Base-by-base conservation (phyloP, 2,888 invertebrate species). In the Sarcophaga rosellei region DNA sequence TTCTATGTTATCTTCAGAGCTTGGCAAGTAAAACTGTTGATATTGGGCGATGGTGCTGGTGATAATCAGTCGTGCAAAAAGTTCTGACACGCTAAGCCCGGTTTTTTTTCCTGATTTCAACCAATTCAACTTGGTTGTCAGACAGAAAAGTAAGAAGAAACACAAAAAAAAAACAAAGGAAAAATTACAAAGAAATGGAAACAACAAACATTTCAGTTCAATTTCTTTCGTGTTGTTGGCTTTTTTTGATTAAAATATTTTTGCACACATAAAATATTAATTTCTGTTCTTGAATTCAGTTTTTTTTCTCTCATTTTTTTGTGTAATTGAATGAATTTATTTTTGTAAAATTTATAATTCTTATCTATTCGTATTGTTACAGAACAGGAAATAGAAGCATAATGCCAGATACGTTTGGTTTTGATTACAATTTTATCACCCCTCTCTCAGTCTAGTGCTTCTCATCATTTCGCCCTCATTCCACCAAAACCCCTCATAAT, bases 11-110 rank as follows among this genome's bases (percentile, higher is more conserved):
- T 15, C 12, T 53, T 53, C 17, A 63, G 68, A 62, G 44, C 61
- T 35, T 81, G 44, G 23, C 53, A 75, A 61, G 69, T 70, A 21
- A 72, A 65, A 85, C 68, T 78, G 81, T 59, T 76, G 81, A 21
- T 65, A 61, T 21, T 77, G 80, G 80, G 62, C 76, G 69, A 62
- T 85, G 78, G 79, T 88, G 85, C 84, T 87, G 88, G 86, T 80
- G 86, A 85, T 88, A 88, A 83, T 90, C 91, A 90, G 89, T 91
- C 90, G 91, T 91, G 90, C 91, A 91, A 90, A 88, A 89, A 91
- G 89, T 90, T 89, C 89, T 90, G 90, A 90, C 91, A 91, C 91
- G 91, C 90, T 87, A 90, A 87, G 35, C 12, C 45, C 44, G 12
- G 23, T 23, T 65, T 17, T 65, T 17, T 35, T 66, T 4, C 65